Evolutionary conservation across 2,888 invertebrate species (phyloP).

Genomic region (Scaptomyza caliginosa): DNA sequence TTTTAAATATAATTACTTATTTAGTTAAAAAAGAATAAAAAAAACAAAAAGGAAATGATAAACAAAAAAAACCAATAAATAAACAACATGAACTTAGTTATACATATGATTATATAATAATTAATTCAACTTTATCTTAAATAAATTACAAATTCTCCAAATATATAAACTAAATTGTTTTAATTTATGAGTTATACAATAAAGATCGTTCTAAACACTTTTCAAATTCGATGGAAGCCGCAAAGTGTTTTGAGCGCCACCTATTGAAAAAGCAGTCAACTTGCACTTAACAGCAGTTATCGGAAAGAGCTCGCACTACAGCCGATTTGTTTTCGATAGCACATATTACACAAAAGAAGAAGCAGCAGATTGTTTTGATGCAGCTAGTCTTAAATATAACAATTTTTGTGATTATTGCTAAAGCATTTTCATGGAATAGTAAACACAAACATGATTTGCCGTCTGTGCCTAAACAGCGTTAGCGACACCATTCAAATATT

Average conservation of each 20-base stretch:
- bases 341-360: slow-evolving; percentile 3
- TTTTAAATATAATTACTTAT: slow-evolving; percentile 80
- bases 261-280: neutral
- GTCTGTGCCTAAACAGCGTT: slow-evolving; percentile 80
- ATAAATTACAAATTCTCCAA: slow-evolving; percentile 78
- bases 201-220: neutral
- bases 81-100: slow-evolving; percentile 69
- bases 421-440: slow-evolving; percentile 42
- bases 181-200: neutral
- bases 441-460: slow-evolving; percentile 79
- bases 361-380: slow-evolving; percentile 44
- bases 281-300: neutral
- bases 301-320: neutral
- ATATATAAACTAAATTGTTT: slow-evolving; percentile 10
- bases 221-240: neutral
- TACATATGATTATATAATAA: slow-evolving; percentile 69
- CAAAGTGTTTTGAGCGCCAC: neutral
- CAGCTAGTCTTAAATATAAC: slow-evolving; percentile 14
- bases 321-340: slow-evolving; percentile 14
- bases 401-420: slow-evolving; percentile 11
- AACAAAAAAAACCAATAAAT: slow-evolving; percentile 46
- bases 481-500: slow-evolving; percentile 80
- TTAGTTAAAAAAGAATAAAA: slow-evolving; percentile 59
- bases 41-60: slow-evolving; percentile 38
- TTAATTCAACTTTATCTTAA: slow-evolving; percentile 77